A percentile compares a stretch with the other conserved stretches of the same genome.
phyloP scores from a whole-genome alignment of 53 echinoderm and acorn worm genomes.

The Zoroaster sp. region DNA sequence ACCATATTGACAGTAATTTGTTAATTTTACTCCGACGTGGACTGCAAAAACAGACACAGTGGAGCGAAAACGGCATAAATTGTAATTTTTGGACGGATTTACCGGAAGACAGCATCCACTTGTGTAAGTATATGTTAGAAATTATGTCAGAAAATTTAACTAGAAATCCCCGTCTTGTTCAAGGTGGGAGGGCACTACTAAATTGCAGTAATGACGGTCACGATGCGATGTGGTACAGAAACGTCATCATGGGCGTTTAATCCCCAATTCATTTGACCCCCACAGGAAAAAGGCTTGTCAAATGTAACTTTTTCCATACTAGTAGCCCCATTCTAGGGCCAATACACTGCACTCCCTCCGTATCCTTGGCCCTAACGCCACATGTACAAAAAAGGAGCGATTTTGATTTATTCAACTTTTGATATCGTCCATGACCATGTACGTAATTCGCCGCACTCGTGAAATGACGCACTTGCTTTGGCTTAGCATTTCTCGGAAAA shows the following conservation, averaged over 20 bases:
- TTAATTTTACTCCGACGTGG: constrained; percentile 44
- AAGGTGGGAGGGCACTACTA: neutral
- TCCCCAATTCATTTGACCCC: neutral
- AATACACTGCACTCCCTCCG: too few relatives aligned
- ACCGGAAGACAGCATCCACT: constrained; percentile 88
- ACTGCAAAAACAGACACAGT: constrained; percentile 69
- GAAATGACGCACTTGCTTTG: too few relatives aligned
- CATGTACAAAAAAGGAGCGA: too few relatives aligned
- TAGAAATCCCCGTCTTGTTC: neutral
- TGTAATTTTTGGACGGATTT: constrained; percentile 75
- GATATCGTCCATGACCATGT: too few relatives aligned
- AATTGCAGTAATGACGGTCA: neutral
- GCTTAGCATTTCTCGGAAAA: too few relatives aligned
- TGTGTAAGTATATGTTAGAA: constrained; percentile 56
- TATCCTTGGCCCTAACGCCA: too few relatives aligned
- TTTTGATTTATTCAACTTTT: too few relatives aligned
- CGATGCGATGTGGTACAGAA: neutral
- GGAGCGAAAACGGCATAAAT: constrained; percentile 60
- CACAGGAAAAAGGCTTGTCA: neutral
- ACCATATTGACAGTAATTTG: constrained; percentile 21
- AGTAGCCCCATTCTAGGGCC: too few relatives aligned
- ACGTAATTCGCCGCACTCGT: too few relatives aligned
- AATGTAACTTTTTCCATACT: neutral
- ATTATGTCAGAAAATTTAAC: neutral
- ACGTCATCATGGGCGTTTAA: too few relatives aligned